phyloP scores from a whole-genome alignment of 2,113 vertebrate species.

The Xiphias gladius region DNA sequence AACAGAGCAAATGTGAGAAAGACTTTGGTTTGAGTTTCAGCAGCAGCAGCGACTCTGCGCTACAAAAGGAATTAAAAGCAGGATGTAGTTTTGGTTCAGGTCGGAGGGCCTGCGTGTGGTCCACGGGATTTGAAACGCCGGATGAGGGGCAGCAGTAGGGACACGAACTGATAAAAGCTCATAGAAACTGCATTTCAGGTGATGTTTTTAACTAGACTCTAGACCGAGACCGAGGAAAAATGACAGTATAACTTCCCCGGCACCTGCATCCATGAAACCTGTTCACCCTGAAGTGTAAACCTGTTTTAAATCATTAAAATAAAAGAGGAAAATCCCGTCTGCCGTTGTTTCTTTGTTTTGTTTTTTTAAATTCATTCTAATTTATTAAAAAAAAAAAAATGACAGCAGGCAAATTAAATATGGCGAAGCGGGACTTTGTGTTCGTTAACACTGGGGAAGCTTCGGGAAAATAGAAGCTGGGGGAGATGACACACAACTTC shows the following conservation, averaged over 20 bases:
- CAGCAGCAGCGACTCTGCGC: neutral
- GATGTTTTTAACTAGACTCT: too few relatives aligned
- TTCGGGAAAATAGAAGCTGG: neutral
- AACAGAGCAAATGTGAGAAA: neutral
- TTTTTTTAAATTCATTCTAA: too few relatives aligned
- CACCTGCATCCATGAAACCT: neutral
- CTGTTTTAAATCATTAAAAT: neutral
- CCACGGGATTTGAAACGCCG: too few relatives aligned
- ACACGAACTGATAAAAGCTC: neutral
- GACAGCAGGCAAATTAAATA: neutral
- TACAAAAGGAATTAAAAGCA: neutral
- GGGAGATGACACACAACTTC: neutral
- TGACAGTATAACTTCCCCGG: neutral
- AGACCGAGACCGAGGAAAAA: too few relatives aligned
- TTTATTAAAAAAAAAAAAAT: too few relatives aligned
- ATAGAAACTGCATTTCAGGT: neutral
- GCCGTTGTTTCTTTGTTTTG: neutral
- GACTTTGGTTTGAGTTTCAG: neutral
- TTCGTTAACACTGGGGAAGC: neutral
- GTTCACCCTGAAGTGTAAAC: neutral
- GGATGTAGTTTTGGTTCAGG: too few relatives aligned
- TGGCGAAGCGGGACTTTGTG: neutral
- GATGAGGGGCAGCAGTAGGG: too few relatives aligned
- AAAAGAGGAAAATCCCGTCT: neutral
- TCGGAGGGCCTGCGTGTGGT: too few relatives aligned